Base-by-base conservation (phyloP, 2,113 vertebrate species). In the Myrmecophaga tridactyla region DNA sequence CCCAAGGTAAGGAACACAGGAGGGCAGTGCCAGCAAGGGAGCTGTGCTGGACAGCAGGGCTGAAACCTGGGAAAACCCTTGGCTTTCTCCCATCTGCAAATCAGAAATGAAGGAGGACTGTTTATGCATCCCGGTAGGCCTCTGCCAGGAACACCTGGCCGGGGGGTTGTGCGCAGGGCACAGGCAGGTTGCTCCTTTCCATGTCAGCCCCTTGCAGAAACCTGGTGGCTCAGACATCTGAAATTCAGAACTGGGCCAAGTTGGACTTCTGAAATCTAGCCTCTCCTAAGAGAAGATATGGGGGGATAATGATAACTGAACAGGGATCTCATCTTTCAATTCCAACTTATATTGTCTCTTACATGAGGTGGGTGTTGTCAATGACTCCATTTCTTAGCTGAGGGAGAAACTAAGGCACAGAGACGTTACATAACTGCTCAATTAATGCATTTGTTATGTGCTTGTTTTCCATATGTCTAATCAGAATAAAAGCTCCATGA, bases 101-200 rank as follows among this genome's bases (percentile, higher is more conserved):
- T 94, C 78, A 96, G 39, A 82, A 96, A 90, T 89, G 60, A 75
- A 73, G 69, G 69, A 95, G 20, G 73, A 93, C 41, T 95, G 94
- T 27, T 83, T 97, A 89, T 92, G 90, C 88, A 90, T 67, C 53
- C 77, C 97, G 83, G 90, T 95, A 97, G 90, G 72, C 39, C 23
- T 34, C 12, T 34, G 3, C 9, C 29, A 60, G 51, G 39, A 36
- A 85, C 1, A 46, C 3, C 12, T 76, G 46, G 31, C 51, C 48
- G 43, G 39, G 46, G 5, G 17, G 43, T n/a, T 85, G 17, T 76
- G 29, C 81, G n/a, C 65, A 88, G 51, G 89, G 18, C 3, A 56
- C 31, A 67, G 7, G 23, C 70, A 85, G 4, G 8, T 3, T 67
- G 6, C 70, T 94, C 90, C 93, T 73, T 92, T 90, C 75, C 96